These are phyloP conservation scores for Cephalopholis sonnerati DNA, from an alignment of 2,113 vertebrate genomes.

Conservation along the genomic window DNA sequence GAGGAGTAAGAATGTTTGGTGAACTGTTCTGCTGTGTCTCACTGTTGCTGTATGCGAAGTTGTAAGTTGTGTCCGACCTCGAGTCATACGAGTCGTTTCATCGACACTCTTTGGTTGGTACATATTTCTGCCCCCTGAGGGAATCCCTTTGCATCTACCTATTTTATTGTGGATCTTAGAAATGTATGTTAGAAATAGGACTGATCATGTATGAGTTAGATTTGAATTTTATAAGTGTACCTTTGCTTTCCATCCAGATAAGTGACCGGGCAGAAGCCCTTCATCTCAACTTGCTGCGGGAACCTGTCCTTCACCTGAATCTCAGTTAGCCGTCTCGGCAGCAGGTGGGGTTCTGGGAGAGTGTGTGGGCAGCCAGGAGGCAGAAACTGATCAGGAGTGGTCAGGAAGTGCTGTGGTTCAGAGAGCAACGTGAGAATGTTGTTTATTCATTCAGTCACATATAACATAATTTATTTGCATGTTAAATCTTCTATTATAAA, in stretches of 20 bases:
- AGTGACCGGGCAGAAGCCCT: slow-evolving; percentile 94
- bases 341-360: slow-evolving; percentile 85
- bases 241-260: slow-evolving; percentile 92
- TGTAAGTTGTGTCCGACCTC: too few species aligned
- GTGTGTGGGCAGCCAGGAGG: slow-evolving; percentile 85
- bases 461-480: background rate
- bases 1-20: too few species aligned
- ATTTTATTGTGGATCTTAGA: too few species aligned
- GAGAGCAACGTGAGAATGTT: background rate
- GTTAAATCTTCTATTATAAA: background rate
- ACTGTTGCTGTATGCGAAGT: too few species aligned
- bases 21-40: too few species aligned
- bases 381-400: slow-evolving; percentile 89
- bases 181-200: too few species aligned
- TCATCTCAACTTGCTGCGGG: slow-evolving; percentile 89
- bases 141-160: too few species aligned
- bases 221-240: slow-evolving; percentile 70
- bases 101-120: too few species aligned
- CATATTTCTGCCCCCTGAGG: too few species aligned
- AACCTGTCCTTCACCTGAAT: slow-evolving; percentile 88
- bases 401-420: slow-evolving; percentile 89
- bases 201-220: background rate
- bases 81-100: too few species aligned
- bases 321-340: slow-evolving; percentile 87
- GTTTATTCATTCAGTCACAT: background rate